phyloP scores from a whole-genome alignment of 37 sponge, comb jelly and placozoan genomes.

The Petrosia ficiformis region DNA sequence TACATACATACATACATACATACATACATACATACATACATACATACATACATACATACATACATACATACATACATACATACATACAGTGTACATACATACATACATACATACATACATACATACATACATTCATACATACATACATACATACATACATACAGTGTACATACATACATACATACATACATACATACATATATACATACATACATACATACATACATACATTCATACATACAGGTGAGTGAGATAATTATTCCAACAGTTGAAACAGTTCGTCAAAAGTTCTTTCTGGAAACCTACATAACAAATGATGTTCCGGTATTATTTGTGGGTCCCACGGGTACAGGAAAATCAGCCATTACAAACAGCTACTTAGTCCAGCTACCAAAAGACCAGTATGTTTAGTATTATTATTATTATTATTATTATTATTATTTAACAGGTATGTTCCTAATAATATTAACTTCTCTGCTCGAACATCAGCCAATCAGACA shows the following conservation, averaged over 20 bases:
- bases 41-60: too few relatives aligned
- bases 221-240: neutral
- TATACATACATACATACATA: too few relatives aligned
- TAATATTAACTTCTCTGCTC: constrained; percentile 94
- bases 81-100: too few relatives aligned
- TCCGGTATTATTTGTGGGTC: constrained; percentile 92
- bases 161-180: too few relatives aligned
- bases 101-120: too few relatives aligned
- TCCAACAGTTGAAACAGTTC: constrained; percentile 87
- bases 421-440: neutral
- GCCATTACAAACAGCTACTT: constrained; percentile 96
- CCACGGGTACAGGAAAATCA: constrained; percentile 98
- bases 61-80: too few relatives aligned
- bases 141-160: too few relatives aligned
- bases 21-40: too few relatives aligned
- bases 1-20: too few relatives aligned
- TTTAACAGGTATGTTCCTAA: constrained; percentile 88
- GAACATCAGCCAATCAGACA: constrained; percentile 93
- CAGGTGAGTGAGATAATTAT: constrained; percentile 94
- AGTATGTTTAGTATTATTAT: constrained; percentile 19
- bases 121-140: too few relatives aligned
- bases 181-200: neutral
- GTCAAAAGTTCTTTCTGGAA: constrained; percentile 88
- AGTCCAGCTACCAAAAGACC: constrained; percentile 82
- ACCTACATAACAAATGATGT: constrained; percentile 64